These are phyloP conservation scores for Tachysurus fulvidraco DNA, from an alignment of 2,113 vertebrate species.

Conservation along the genomic window DNA sequence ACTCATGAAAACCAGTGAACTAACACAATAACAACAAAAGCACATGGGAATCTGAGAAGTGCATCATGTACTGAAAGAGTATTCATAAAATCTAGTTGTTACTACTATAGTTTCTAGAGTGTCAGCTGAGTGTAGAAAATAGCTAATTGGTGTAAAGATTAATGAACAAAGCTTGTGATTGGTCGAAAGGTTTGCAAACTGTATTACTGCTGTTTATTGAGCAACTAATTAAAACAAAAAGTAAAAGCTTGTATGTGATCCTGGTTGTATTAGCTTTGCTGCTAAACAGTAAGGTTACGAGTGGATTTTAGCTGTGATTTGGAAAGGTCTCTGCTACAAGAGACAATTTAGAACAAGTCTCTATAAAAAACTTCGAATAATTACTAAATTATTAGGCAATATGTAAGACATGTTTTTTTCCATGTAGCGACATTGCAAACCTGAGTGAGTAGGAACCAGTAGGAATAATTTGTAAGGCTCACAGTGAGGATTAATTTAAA, in stretches of 20 bases:
- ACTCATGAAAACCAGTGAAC: background rate
- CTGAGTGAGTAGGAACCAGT: too few relatives aligned
- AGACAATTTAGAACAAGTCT: background rate
- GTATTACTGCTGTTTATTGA: background rate
- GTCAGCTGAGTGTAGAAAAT: background rate
- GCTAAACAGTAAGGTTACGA: background rate
- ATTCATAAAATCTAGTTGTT: background rate
- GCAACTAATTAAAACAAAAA: background rate
- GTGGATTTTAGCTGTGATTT: background rate
- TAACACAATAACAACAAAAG: background rate
- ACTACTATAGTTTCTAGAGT: background rate
- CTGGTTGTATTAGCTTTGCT: background rate
- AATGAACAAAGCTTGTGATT: background rate
- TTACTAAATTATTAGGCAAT: background rate
- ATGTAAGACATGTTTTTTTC: background rate
- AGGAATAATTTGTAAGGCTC: background rate
- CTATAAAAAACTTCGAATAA: background rate
- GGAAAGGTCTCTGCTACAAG: background rate
- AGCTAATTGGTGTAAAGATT: background rate
- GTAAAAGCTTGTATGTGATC: background rate
- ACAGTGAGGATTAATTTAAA: background rate
- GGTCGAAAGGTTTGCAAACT: background rate
- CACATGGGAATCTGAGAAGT: background rate
- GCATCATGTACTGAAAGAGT: background rate
- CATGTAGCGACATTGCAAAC: background rate